These are phyloP conservation scores for Drosophila kanekoi DNA, from an alignment of 2,888 invertebrate species.

Conservation along the genomic window DNA sequence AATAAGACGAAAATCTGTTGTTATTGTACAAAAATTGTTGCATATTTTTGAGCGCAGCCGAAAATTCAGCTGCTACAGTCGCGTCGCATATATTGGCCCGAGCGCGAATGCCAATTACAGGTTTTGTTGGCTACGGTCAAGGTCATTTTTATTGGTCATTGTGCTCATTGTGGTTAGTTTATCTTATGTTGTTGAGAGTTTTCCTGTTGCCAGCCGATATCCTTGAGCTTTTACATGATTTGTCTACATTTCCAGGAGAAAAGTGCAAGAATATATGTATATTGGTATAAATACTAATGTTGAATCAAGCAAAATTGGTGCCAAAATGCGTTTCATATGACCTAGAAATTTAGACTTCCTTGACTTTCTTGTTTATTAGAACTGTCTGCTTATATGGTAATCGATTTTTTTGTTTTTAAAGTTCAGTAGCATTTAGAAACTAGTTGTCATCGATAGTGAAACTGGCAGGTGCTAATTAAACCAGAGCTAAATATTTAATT, in stretches of 20 bases:
- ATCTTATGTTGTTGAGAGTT: constrained; percentile 11
- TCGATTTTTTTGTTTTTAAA: background rate
- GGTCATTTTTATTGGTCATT: constrained; percentile 36
- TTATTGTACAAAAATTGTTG: background rate
- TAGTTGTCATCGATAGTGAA: constrained; percentile 42
- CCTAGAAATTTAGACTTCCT: constrained; percentile 20
- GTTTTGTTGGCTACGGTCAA: constrained; percentile 42
- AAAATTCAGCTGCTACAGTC: constrained; percentile 16
- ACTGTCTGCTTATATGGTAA: constrained; percentile 1
- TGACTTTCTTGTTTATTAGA: constrained; percentile 8
- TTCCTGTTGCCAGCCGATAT: constrained; percentile 5
- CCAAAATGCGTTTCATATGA: background rate
- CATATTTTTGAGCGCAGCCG: constrained; percentile 26
- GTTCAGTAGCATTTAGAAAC: constrained; percentile 16
- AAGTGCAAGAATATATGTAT: background rate
- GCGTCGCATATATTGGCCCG: background rate
- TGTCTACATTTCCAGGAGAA: background rate
- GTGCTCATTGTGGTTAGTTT: constrained; percentile 28
- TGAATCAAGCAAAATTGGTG: background rate
- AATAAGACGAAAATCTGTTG: background rate
- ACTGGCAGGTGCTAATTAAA: constrained; percentile 39
- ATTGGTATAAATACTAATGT: background rate
- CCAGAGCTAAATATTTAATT: constrained; percentile 1
- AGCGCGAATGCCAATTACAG: constrained; percentile 16
- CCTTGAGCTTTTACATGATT: constrained; percentile 11